phyloP scores from a whole-genome alignment of 35 echinoderm and acorn worm species.

The Ophioderma brevispina region DNA sequence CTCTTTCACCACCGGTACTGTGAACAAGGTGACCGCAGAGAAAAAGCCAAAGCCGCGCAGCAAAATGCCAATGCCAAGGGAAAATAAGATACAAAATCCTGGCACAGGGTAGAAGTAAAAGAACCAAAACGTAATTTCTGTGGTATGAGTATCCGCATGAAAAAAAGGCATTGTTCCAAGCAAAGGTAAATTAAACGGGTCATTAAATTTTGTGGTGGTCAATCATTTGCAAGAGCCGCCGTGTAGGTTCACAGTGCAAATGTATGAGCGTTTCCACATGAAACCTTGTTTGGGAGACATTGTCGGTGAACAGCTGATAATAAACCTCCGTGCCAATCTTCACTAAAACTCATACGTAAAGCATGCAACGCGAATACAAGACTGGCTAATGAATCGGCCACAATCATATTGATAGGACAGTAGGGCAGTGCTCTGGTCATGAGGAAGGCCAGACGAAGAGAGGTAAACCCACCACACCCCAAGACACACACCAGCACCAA shows the following conservation, averaged over 20 bases:
- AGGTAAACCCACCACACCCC: not conserved
- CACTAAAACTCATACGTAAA: not conserved
- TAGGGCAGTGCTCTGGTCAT: not conserved
- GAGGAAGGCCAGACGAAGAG: not conserved
- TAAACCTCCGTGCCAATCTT: not conserved
- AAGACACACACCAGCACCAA: too few relatives aligned
- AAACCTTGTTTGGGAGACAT: too few relatives aligned
- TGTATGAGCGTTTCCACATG: too few relatives aligned
- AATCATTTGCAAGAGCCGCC: slow-evolving; percentile 36
- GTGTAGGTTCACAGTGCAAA: not conserved
- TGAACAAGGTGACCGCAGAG: not conserved
- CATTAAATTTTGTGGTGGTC: slow-evolving; percentile 29
- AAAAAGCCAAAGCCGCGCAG: not conserved
- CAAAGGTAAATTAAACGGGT: slow-evolving; percentile 45
- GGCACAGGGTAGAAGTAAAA: too few relatives aligned
- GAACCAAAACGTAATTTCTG: slow-evolving; percentile 26
- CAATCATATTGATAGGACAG: not conserved
- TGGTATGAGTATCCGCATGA: slow-evolving; percentile 64
- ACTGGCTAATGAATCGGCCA: not conserved
- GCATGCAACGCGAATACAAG: not conserved
- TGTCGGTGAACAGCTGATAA: too few relatives aligned
- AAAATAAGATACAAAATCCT: not conserved
- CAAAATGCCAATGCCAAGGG: not conserved
- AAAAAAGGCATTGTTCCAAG: slow-evolving; percentile 27
- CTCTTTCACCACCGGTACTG: too few relatives aligned